Percentiles rank a stretch among this genome's conserved stretches.
These are phyloP conservation scores for Diglossa cyanea DNA, from an alignment of 2,797 vertebrate genomes.

Conservation along the genomic window DNA sequence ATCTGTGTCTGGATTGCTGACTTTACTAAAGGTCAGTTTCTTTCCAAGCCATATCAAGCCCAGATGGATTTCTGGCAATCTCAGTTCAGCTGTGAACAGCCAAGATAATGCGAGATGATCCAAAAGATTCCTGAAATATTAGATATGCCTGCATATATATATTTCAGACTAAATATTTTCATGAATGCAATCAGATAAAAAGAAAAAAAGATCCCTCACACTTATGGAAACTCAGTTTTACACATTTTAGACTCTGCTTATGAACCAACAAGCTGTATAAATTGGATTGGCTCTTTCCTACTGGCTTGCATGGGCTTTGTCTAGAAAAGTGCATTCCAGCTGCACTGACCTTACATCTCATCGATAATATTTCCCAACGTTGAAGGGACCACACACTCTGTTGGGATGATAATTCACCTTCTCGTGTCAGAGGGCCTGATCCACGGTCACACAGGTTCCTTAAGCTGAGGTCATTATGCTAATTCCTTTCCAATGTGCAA, in stretches of 20 bases:
- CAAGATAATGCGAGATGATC: slow-evolving; percentile 44
- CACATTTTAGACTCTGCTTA: neutral
- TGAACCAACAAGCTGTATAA: neutral
- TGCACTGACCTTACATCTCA: neutral
- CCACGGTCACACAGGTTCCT: neutral
- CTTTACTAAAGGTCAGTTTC: slow-evolving; percentile 5
- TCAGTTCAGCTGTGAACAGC: neutral
- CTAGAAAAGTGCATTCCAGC: neutral
- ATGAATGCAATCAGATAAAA: neutral
- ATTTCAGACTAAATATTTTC: slow-evolving; percentile 61
- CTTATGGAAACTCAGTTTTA: neutral
- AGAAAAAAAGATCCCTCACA: neutral
- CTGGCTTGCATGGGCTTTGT: neutral
- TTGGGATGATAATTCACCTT: neutral
- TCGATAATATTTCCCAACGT: neutral
- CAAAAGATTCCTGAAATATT: slow-evolving; percentile 64
- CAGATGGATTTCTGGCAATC: slow-evolving; percentile 33
- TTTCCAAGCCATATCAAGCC: slow-evolving; percentile 4
- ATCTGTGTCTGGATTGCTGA: neutral
- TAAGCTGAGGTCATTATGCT: neutral
- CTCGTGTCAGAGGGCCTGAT: neutral
- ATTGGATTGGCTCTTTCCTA: neutral
- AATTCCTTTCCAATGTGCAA: neutral
- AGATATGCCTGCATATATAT: slow-evolving; percentile 26
- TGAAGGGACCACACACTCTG: neutral